Base-by-base conservation (phyloP, 2,797 vertebrate species). In the Channa striata region DNA sequence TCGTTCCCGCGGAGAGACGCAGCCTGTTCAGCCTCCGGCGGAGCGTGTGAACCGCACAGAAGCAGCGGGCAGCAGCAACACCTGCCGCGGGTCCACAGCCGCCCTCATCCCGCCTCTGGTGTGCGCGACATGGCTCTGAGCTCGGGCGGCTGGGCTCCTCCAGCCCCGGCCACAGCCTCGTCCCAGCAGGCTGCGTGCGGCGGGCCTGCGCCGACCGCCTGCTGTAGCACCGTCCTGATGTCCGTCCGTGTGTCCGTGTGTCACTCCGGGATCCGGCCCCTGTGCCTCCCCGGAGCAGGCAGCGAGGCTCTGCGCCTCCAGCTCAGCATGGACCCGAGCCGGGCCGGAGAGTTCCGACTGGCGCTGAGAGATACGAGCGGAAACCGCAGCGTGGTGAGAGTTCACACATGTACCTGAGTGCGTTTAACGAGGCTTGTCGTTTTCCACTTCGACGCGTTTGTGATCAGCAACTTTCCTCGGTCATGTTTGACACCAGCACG, bases 171-270 rank as follows among this genome's bases (percentile, higher is more conserved):
- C 21, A 59, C 87, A 36, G 69, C 89, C 33, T 84, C 87, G 64
- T 91, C 91, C 48, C 92, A 82, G 3, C 91, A 88, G 77, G 75
- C 80, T 59, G 54, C 68, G 11, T 84, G 87, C 67, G 77, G 83
- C n/a, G 84, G 83, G 19, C 70, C 84, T 12, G 57, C 68, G 7
- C 81, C 73, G 39, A 57, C 87, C 13, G 75, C 86, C 30, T 88
- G 77, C 87, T 94, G 77, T 87, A 91, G 87, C 21, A 93, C 94
- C 0, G 95, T 96, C 47, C 61, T 98, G 30, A 92, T 96, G 93
- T 94, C 95, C 1, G 96, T 96, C 34, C 93, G 94, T 25, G 96
- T 94, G 17, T 93, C 93, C n/a, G 95, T 95, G 85, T 93, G 93
- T 36, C 94, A 93, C 6, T 92, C 93, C 37, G 92, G 92, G 11